Conservation (phyloP, 2,888 invertebrate genomes). For the Lasioglossum zephyrum region DNA sequence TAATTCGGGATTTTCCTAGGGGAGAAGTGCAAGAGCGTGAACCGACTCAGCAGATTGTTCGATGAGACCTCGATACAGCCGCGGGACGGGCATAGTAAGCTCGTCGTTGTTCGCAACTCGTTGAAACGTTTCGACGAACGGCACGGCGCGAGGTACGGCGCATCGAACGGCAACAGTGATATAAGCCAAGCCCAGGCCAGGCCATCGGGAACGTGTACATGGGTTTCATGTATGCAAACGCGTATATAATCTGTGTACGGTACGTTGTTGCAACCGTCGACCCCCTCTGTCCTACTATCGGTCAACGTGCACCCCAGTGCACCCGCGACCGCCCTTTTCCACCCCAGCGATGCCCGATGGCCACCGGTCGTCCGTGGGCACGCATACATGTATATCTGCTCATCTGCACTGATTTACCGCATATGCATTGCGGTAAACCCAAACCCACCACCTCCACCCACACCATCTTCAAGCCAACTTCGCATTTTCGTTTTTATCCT, state of each 20-base stretch:
- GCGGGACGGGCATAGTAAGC: neutral
- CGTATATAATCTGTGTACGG: constrained; percentile 66
- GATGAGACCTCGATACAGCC: constrained; percentile 35
- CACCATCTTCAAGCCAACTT: neutral
- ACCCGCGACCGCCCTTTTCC: constrained; percentile 63
- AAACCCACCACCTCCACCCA: constrained; percentile 6
- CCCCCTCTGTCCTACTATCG: constrained; percentile 50
- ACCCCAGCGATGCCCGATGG: constrained; percentile 65
- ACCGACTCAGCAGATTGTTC: constrained; percentile 36
- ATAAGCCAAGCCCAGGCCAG: constrained; percentile 53
- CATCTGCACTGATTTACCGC: constrained; percentile 78
- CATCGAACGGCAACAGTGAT: constrained; percentile 57
- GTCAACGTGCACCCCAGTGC: constrained; percentile 36
- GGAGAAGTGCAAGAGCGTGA: constrained; percentile 13
- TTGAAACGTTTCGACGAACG: constrained; percentile 37
- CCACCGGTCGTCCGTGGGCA: constrained; percentile 60
- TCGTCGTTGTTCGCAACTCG: constrained; percentile 32
- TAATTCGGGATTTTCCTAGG: neutral
- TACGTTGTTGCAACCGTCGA: constrained; percentile 54
- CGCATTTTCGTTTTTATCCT: neutral
- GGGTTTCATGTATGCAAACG: constrained; percentile 63
- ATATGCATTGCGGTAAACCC: constrained; percentile 72
- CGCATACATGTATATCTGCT: constrained; percentile 67
- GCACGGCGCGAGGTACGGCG: constrained; percentile 9
- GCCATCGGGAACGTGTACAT: constrained; percentile 50